Percentiles rank a stretch among this genome's conserved stretches.
phyloP scores from a whole-genome alignment of 2,888 invertebrate genomes.

The Balanococcus diminutus region DNA sequence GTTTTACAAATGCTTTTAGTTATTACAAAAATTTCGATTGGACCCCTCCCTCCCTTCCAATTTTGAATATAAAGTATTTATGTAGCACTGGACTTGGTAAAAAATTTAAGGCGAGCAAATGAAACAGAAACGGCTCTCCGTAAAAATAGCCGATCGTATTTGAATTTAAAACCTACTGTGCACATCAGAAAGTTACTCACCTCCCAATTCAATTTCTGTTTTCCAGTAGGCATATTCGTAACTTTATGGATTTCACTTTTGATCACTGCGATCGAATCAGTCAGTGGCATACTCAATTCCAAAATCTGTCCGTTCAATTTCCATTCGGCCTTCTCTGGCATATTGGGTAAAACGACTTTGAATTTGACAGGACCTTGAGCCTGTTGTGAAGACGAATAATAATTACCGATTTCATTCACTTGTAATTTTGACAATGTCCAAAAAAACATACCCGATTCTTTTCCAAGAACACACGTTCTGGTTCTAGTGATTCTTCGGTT shows the following conservation, averaged over 20 bases:
- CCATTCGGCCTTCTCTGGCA: constrained; percentile 93
- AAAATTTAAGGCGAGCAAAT: too few species aligned
- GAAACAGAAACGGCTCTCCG: too few species aligned
- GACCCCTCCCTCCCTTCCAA: too few species aligned
- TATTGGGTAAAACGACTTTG: constrained; percentile 80
- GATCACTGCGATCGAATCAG: constrained; percentile 80
- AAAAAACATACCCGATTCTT: constrained; percentile 60
- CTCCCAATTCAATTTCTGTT: constrained; percentile 95
- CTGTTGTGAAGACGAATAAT: background rate
- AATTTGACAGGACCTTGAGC: constrained; percentile 78
- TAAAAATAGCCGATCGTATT: too few species aligned
- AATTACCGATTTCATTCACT: background rate
- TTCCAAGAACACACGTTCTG: constrained; percentile 81
- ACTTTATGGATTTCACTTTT: constrained; percentile 86
- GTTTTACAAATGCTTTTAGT: too few species aligned
- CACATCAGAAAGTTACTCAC: too few species aligned
- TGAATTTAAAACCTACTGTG: too few species aligned
- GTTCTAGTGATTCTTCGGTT: constrained; percentile 90
- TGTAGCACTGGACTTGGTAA: too few species aligned
- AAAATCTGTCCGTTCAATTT: constrained; percentile 89
- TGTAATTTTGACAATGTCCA: too few species aligned
- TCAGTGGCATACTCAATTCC: constrained; percentile 75
- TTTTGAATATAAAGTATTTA: too few species aligned
- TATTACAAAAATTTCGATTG: too few species aligned
- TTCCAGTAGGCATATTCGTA: constrained; percentile 92